phyloP scores from a whole-genome alignment of 1,140 invertebrate genomes.

The Drosophila equinoxialis region DNA sequence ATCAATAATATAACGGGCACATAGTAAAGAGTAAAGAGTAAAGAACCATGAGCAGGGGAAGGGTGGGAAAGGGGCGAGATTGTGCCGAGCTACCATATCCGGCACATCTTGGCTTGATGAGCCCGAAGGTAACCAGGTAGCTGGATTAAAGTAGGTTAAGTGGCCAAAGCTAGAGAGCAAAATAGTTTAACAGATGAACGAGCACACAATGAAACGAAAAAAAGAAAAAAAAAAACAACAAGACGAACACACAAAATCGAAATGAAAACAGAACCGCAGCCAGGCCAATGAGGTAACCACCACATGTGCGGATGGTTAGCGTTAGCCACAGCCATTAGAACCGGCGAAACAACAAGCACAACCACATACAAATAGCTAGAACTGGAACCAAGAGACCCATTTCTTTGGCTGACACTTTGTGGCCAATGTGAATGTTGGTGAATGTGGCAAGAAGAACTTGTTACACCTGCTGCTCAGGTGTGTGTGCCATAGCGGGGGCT shows the following conservation, averaged over 20 bases:
- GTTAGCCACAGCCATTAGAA: conserved; percentile 30
- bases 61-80: not conserved
- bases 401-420: conserved; percentile 72
- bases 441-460: conserved; percentile 73
- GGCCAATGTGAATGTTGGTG: conserved; percentile 40
- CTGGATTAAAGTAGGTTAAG: conserved; percentile 71
- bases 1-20: conserved; percentile 73
- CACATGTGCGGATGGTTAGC: conserved; percentile 32
- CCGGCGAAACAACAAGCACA: conserved; percentile 43
- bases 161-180: conserved; percentile 59
- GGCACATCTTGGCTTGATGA: conserved; percentile 57
- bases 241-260: conserved; percentile 44
- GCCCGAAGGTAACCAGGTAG: conserved; percentile 27
- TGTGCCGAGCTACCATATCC: conserved; percentile 40
- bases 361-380: conserved; percentile 3
- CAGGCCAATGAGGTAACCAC: conserved; percentile 69
- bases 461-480: conserved; percentile 65
- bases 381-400: conserved; percentile 58
- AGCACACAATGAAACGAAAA: conserved; percentile 20
- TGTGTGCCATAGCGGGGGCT: not conserved
- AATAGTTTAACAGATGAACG: conserved; percentile 65
- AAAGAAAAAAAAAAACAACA: conserved; percentile 22
- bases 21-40: not conserved
- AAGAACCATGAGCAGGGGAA: not conserved
- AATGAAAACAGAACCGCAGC: conserved; percentile 64